Percentiles rank a stretch among this genome's conserved stretches.
phyloP scores from a whole-genome alignment of 2,888 invertebrate species.

The Gryllus longicercus region DNA sequence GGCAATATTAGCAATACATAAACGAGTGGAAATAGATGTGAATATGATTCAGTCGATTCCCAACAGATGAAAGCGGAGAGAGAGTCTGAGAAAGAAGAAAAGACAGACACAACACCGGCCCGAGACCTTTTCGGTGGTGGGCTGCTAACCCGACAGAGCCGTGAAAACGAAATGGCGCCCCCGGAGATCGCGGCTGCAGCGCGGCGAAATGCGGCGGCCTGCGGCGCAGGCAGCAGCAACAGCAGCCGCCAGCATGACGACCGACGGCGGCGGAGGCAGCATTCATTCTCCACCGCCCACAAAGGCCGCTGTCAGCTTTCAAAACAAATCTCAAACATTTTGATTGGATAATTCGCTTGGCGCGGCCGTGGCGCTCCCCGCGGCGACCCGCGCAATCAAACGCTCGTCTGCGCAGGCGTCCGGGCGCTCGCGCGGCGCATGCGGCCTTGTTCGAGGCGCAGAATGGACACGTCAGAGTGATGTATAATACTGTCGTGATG shows the following conservation, averaged over 20 bases:
- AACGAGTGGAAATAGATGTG: too few species aligned
- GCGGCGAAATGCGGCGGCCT: background rate
- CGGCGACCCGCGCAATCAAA: background rate
- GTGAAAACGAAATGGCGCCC: too few species aligned
- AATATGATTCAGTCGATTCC: too few species aligned
- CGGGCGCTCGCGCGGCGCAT: background rate
- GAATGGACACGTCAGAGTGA: background rate
- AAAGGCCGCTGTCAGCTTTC: slow-evolving; percentile 8
- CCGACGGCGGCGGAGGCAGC: too few species aligned
- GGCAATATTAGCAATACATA: too few species aligned
- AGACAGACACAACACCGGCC: too few species aligned
- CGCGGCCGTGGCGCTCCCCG: background rate
- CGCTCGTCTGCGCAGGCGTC: background rate
- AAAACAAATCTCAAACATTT: slow-evolving; percentile 17
- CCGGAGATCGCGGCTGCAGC: too few species aligned
- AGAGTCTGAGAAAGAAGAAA: too few species aligned
- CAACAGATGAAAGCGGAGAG: too few species aligned
- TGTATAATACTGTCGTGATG: too few species aligned
- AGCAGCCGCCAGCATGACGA: background rate
- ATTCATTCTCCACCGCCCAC: background rate
- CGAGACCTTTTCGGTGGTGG: too few species aligned
- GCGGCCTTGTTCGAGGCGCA: background rate
- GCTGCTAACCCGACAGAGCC: too few species aligned
- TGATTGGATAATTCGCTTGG: slow-evolving; percentile 1
- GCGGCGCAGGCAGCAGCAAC: background rate